Conservation (phyloP, 30 jellyfish, hydroid and myxozoan genomes). For the Hydra vulgaris region DNA sequence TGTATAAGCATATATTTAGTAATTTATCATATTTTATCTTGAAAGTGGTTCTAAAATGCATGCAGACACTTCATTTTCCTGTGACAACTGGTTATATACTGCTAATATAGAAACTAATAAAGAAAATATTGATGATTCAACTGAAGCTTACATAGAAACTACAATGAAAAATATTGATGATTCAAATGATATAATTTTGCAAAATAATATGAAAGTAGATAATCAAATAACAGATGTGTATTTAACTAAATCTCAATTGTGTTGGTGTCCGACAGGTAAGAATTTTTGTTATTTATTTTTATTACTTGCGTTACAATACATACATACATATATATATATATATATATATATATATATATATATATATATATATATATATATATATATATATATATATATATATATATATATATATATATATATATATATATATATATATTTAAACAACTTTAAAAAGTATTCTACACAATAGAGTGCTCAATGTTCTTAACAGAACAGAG, state of each 20-base stretch:
- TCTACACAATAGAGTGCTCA: too few species aligned
- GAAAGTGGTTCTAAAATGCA: neutral
- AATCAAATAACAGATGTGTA: neutral
- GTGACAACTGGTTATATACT: neutral
- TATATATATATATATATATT: too few species aligned
- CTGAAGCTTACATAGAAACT: neutral
- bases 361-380: too few species aligned
- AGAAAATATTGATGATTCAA: neutral
- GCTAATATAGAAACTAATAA: neutral
- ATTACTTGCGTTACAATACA: too few species aligned
- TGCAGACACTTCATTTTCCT: neutral
- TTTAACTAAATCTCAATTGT: neutral
- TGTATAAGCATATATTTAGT: too few species aligned
- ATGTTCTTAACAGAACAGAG: too few species aligned
- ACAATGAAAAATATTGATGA: neutral
- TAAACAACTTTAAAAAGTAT: too few species aligned
- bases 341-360: too few species aligned
- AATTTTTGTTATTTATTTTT: neutral
- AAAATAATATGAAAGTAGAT: conserved; percentile 10
- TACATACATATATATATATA: too few species aligned
- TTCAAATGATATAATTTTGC: neutral
- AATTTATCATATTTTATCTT: too few species aligned
- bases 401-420: too few species aligned
- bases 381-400: too few species aligned
- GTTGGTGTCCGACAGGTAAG: conserved; percentile 15